phyloP scores from a whole-genome alignment of 2,113 vertebrate genomes.

The Candoia aspera region DNA sequence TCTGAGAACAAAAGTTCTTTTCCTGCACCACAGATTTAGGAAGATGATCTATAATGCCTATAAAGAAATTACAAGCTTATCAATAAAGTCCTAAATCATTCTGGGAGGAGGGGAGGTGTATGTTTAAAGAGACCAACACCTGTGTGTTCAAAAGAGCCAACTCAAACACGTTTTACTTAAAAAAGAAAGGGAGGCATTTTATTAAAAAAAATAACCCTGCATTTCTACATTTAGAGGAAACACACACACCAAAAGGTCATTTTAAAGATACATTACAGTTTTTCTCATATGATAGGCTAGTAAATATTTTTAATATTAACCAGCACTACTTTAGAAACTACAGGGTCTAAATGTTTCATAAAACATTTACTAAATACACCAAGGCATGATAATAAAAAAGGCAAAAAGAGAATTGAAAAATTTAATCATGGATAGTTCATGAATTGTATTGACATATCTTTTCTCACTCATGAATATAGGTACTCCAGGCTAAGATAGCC shows the following conservation, averaged over 20 bases:
- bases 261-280: constrained; percentile 13
- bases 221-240: constrained; percentile 11
- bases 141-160: constrained; percentile 51
- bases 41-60: constrained; percentile 69
- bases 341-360: background rate
- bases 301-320: constrained; percentile 46
- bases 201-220: constrained; percentile 9
- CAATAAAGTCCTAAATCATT: constrained; percentile 47
- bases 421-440: background rate
- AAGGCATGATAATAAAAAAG: background rate
- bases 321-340: constrained; percentile 52
- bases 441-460: background rate
- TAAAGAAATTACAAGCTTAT: constrained; percentile 53
- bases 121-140: constrained; percentile 52
- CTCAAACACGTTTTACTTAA: constrained; percentile 62
- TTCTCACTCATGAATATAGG: background rate
- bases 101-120: constrained; percentile 3
- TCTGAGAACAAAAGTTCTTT: constrained; percentile 68
- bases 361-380: constrained; percentile 37
- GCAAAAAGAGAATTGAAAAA: background rate
- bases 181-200: constrained; percentile 51
- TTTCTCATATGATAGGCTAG: constrained; percentile 4
- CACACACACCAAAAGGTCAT: rapidly evolving
- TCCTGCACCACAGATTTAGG: constrained; percentile 64
- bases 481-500: background rate